A percentile compares a stretch with the other conserved stretches of the same genome.
Conservation (phyloP, 2,888 invertebrate species). For the Pseudococcus jackbeardsleyi region DNA sequence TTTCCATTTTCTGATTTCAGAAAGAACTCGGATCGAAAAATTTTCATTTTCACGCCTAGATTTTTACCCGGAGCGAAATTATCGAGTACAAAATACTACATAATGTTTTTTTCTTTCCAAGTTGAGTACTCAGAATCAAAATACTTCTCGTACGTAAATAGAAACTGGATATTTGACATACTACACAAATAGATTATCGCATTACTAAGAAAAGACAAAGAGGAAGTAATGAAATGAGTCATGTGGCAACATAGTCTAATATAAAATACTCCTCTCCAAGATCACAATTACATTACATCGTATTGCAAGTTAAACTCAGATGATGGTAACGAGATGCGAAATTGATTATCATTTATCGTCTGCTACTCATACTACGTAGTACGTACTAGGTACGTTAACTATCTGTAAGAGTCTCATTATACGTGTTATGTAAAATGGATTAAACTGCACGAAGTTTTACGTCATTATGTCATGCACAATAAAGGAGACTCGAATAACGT, state of each 20-base stretch:
- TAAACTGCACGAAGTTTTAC: conserved; percentile 2
- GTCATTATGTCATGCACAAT: conserved; percentile 3
- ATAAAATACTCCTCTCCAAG: not conserved
- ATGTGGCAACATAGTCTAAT: not conserved
- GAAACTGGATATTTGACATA: not conserved
- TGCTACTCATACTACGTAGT: not conserved
- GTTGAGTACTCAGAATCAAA: not conserved
- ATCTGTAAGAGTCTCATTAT: not conserved
- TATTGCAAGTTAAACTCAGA: not conserved
- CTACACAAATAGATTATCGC: not conserved
- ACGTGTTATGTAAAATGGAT: not conserved
- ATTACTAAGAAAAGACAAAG: not conserved
- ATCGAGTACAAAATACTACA: not conserved
- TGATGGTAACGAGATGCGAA: not conserved
- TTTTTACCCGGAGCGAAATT: too few relatives aligned
- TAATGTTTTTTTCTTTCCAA: not conserved
- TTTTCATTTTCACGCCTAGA: too few relatives aligned
- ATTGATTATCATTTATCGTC: not conserved
- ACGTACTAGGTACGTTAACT: too few relatives aligned
- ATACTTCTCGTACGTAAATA: not conserved
- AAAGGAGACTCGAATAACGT: not conserved
- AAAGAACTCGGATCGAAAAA: too few relatives aligned
- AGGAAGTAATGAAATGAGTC: not conserved
- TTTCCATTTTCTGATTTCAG: too few relatives aligned
- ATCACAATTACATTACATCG: not conserved